These are phyloP conservation scores for Atherix ibis DNA, from an alignment of 2,888 invertebrate genomes.

Conservation along the genomic window DNA sequence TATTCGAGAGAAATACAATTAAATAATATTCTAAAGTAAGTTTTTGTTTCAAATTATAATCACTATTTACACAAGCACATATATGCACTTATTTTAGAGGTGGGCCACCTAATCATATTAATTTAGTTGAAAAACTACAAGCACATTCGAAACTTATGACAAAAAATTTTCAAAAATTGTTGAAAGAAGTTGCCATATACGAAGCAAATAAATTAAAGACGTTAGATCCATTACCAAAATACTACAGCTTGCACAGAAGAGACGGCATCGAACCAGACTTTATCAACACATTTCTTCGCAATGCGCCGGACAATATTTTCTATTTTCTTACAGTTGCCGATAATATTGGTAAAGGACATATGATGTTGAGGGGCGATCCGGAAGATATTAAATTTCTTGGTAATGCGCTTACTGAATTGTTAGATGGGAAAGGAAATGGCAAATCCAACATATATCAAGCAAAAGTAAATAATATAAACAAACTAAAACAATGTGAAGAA, in stretches of 20 bases:
- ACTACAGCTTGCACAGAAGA: constrained; percentile 44
- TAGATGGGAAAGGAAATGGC: constrained; percentile 63
- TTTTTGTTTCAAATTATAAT: not conserved
- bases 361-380: constrained; percentile 35
- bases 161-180: constrained; percentile 47
- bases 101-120: constrained; percentile 50
- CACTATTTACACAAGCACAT: not conserved
- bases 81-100: constrained; percentile 36
- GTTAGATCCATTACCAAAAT: constrained; percentile 36
- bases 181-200: constrained; percentile 53
- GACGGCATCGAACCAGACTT: constrained; percentile 63
- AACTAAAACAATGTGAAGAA: constrained; percentile 45
- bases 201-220: constrained; percentile 46
- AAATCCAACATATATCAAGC: constrained; percentile 61
- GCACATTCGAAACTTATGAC: constrained; percentile 45
- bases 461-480: constrained; percentile 52
- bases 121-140: constrained; percentile 57
- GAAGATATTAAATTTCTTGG: constrained; percentile 24
- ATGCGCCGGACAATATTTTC: constrained; percentile 40
- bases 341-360: constrained; percentile 40
- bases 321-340: constrained; percentile 57
- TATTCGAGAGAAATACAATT: constrained; percentile 51
- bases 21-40: constrained; percentile 54
- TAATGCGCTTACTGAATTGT: constrained; percentile 42
- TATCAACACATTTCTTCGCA: constrained; percentile 49